These are phyloP conservation scores for Zaprionus nigranus DNA, from an alignment of 1,140 invertebrate species.

Conservation along the genomic window DNA sequence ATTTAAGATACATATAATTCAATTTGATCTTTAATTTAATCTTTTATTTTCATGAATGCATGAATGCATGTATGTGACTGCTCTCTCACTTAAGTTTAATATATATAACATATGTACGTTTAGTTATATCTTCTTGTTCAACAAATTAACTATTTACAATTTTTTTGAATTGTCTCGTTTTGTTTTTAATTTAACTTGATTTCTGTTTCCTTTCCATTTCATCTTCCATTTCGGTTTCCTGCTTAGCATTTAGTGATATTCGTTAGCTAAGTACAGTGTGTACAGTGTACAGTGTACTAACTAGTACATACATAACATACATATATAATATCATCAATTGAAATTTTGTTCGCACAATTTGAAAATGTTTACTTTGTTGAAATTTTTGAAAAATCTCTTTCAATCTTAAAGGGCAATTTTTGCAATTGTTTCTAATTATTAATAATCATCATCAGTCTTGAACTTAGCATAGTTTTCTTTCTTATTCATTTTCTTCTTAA, in stretches of 20 bases:
- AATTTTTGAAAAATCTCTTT: slow-evolving; percentile 69
- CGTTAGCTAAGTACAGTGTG: slow-evolving; percentile 28
- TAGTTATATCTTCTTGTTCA: slow-evolving; percentile 15
- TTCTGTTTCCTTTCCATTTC: slow-evolving; percentile 5
- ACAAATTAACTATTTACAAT: slow-evolving; percentile 51
- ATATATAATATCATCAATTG: slow-evolving; percentile 49
- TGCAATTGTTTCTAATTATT: slow-evolving; percentile 69
- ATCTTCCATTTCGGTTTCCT: slow-evolving; percentile 20
- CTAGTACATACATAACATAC: slow-evolving; percentile 36
- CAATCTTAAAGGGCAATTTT: slow-evolving; percentile 22
- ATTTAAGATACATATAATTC: slow-evolving; percentile 8
- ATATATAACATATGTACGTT: background rate
- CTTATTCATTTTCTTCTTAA: slow-evolving; percentile 5
- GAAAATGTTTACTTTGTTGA: slow-evolving; percentile 27
- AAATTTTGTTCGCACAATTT: slow-evolving; percentile 48
- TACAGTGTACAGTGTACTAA: slow-evolving; percentile 49
- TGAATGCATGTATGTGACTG: background rate
- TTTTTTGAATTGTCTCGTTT: background rate
- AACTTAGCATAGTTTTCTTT: slow-evolving; percentile 76
- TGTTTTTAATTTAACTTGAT: background rate
- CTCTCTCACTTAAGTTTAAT: slow-evolving; percentile 6
- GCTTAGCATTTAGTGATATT: slow-evolving; percentile 78
- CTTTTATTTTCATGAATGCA: background rate
- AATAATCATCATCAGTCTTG: slow-evolving; percentile 84
- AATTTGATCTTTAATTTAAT: background rate